Evolutionary conservation across 2,797 vertebrate species (phyloP).

Genomic region (Uromys caudimaculatus): DNA sequence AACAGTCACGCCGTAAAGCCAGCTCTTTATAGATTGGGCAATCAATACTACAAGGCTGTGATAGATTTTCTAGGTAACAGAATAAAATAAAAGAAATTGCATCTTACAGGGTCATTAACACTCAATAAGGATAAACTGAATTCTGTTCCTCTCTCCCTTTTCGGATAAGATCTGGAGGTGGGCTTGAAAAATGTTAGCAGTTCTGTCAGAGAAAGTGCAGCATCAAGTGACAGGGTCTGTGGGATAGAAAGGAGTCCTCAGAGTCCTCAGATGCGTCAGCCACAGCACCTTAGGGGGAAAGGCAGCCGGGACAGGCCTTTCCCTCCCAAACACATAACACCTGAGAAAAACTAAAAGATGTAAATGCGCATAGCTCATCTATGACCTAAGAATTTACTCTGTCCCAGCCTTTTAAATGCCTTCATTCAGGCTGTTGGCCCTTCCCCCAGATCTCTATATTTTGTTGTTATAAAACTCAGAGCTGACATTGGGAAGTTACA

Average conservation of each 20-base stretch:
- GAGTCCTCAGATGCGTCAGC: not conserved
- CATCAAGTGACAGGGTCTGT: not conserved
- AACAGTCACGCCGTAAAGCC: slow-evolving; percentile 73
- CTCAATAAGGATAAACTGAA: slow-evolving; percentile 75
- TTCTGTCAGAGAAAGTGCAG: not conserved
- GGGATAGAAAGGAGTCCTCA: not conserved
- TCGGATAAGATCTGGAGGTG: slow-evolving; percentile 67
- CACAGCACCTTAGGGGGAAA: not conserved
- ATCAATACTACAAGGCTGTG: slow-evolving; percentile 83
- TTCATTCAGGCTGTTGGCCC: not conserved
- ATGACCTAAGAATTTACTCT: not conserved
- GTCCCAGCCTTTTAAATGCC: not conserved
- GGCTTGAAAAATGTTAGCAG: slow-evolving; percentile 54
- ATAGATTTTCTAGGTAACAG: slow-evolving; percentile 84
- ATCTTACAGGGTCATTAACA: slow-evolving; percentile 80
- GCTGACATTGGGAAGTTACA: slow-evolving; percentile 55
- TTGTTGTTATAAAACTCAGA: slow-evolving; percentile 63
- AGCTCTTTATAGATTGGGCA: slow-evolving; percentile 81
- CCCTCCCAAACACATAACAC: not conserved
- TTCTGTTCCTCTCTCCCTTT: not conserved
- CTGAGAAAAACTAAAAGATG: not conserved
- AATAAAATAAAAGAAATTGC: slow-evolving; percentile 83
- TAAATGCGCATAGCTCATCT: not conserved
- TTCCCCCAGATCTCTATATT: not conserved
- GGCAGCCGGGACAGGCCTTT: not conserved